Base-by-base conservation (phyloP, 2,797 vertebrate genomes). In the Pseudocheirus occidentalis region DNA sequence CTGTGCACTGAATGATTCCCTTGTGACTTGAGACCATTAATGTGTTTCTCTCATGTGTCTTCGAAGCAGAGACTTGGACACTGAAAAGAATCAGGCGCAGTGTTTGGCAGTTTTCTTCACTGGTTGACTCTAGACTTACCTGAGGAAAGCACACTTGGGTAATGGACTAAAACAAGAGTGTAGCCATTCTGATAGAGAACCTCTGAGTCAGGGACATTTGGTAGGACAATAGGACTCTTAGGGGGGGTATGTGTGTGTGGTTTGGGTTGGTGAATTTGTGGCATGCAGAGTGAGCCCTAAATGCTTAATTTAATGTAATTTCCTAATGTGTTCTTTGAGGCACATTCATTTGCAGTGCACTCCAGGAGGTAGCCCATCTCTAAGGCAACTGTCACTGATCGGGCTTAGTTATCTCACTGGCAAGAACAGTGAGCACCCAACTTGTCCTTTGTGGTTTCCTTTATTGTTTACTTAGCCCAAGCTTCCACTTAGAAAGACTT, bases 311-410 rank as follows among this genome's bases (percentile, higher is more conserved):
- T 92, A 96, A 94, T 62, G 95, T 90, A 90, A 90, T 90, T 90
- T 55, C 55, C 90, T 90, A 90, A 90, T 31, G 0, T 93, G 66
- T 96, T 97, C 90, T 96, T 96, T 55, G 92, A 87, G 92, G 96
- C 93, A 52, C 94, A 66, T 98, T 91, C 62, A 96, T 96, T 97
- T 95, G 95, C 96, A 3, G 1, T 5, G 93, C 96, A 91, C 96
- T 40, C 92, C 27, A 66, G 96, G 96, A 96, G 94, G 93, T 93
- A 62, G 91, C 95, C 91, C 96, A 90, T 90, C 90, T 90, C 90
- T 90, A 90, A 90, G 53, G 90, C 90, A 90, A 90, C 90, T 90
- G 90, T 90, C 90, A 94, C 1, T 11, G 89, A 94, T 57, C 10
- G 4, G 91, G 40, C 89, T 96, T 91, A 57, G 95, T 96, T 96